These are phyloP conservation scores for Drosophila ambigua DNA, from an alignment of 1,140 invertebrate genomes.

Conservation along the genomic window DNA sequence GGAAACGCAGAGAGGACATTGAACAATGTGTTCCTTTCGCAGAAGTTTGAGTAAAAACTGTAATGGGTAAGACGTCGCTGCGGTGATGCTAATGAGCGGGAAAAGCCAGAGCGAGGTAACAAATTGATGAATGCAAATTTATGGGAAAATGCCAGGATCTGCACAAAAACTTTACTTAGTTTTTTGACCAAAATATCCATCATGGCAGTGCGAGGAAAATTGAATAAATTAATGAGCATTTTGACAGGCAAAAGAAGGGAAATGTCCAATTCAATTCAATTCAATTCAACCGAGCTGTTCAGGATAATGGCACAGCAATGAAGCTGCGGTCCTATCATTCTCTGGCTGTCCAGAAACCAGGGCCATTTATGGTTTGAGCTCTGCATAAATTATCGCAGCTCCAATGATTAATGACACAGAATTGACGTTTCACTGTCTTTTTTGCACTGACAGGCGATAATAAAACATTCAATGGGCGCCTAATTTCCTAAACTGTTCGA, in stretches of 20 bases:
- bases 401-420: constrained; percentile 34
- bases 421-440: neutral
- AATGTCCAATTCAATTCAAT: constrained; percentile 56
- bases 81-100: constrained; percentile 37
- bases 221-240: constrained; percentile 71
- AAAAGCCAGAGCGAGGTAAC: constrained; percentile 19
- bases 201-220: constrained; percentile 28
- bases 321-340: constrained; percentile 3
- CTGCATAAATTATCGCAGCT: constrained; percentile 37
- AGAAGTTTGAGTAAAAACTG: constrained; percentile 6
- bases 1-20: neutral
- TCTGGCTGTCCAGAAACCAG: constrained; percentile 8
- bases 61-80: constrained; percentile 14
- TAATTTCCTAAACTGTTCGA: constrained; percentile 10
- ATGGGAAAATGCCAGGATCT: neutral
- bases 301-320: constrained; percentile 8
- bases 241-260: constrained; percentile 26
- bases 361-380: too few relatives aligned
- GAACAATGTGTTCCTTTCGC: constrained; percentile 37
- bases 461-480: constrained; percentile 14
- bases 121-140: constrained; percentile 45
- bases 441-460: constrained; percentile 10
- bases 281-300: constrained; percentile 55
- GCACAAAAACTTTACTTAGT: constrained; percentile 16
- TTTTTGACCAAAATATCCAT: neutral